Base-by-base conservation (phyloP, 2,113 vertebrate species). In the Platysteira castanea region DNA sequence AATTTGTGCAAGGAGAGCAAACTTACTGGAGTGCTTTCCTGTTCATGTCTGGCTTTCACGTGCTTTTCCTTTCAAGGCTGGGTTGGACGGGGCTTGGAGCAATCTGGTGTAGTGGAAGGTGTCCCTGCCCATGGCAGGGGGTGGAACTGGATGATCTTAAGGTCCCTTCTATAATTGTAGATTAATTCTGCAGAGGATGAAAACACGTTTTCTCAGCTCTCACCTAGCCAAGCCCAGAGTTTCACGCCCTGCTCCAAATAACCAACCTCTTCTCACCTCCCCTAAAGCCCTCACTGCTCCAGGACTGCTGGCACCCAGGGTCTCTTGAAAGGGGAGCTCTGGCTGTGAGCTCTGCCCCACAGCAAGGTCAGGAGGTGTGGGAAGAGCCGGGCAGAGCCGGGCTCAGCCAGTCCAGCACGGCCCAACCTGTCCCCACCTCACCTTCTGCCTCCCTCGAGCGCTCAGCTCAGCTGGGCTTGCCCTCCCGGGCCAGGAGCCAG, bases 401-500 rank as follows among this genome's bases (percentile, higher is more conserved):
- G 26, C 3, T 2, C n/a, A 28, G 59, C 28, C 49, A 24, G 24
- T 21, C 33, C 37, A 12, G 37, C 49, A 10, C 0, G 6, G 46
- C 19, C 5, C n/a, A 15, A 7, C 10, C 3, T 5, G 28, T 2
- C 35, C 80, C 49, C 86, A 1, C 1, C 2, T 9, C 8, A 4
- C 16, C 1, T 3, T 4, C 18, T 60, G 37, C 59, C 17, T 13
- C 53, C 15, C 15, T 3, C 2, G 3, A 0, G 39, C 23, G 4
- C 46, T 5, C 20, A 18, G 57, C 6, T 22, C 1, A 3, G 18
- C 0, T 11, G 77, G 67, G 35, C 0, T 6, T 21, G 19, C 15
- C 22, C 27, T 44, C 83, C 2, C 0, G 0, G 3, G 33, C 4
- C 47, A 2, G 11, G 2, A 2, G 3, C 23, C 2, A 0, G 3